Base-by-base conservation (phyloP, 2,888 invertebrate species). In the Nomada hirtipes region DNA sequence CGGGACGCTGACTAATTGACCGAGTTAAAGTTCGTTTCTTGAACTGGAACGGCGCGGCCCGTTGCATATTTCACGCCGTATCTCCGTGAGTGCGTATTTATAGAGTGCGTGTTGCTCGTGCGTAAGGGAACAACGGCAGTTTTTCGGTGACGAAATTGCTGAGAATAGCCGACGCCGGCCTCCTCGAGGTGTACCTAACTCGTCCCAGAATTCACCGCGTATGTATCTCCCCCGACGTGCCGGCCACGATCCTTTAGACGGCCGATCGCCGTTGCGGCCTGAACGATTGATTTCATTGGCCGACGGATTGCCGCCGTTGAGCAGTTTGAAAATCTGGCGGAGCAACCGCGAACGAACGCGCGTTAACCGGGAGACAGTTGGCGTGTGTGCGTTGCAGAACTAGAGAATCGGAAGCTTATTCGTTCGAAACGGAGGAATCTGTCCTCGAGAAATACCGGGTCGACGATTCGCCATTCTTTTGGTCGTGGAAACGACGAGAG, bases 81-180 rank as follows among this genome's bases (percentile, higher is more conserved):
- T 61, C 75, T 47, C 47, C 76, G 87, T 83, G 83, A 86, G 79
- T 78, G 86, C 57, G 81, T 87, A 86, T 87, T 87, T 85, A 87
- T 87, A 85, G 87, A 78, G 70, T 44, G 64, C n/a, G 20, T 44
- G 44, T 20, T 53, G 50, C 29, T 4, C 50, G 18, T 15, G 15
- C 36, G 36, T 36, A 36, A 50, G 13, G 18, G 74, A 67, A 59
- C 57, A 67, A 60, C 70, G 61, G 68, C 69, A 81, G 77, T 85
- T 85, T 85, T 86, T 86, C 76, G 80, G 75, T 87, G 86, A 87
- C 84, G 86, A 60, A 71, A 86, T 77, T 79, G 76, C 84, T 81
- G 70, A 75, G 84, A 86, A 87, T 86, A 87, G 75, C 47, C 47
- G 47, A 15, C 47, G 47, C 61, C 72, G 61, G 64, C 55, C 63